Evolutionary conservation across 37 sponge, comb jelly and placozoan species (phyloP), one percentile per base, ranked within the genome.

Genomic region (Hormiphora californensis): DNA sequence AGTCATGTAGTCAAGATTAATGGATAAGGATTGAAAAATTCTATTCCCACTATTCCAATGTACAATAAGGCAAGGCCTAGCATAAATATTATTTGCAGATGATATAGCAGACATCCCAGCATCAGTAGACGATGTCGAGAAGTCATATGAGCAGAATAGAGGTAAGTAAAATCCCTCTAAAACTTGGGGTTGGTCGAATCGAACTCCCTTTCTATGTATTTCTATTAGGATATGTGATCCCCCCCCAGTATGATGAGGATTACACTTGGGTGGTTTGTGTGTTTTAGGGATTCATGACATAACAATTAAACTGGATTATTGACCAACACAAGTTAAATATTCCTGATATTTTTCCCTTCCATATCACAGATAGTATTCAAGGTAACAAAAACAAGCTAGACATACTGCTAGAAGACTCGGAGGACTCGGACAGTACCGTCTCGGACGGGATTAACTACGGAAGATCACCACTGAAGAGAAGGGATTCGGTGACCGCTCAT

Each of bases 31-130:
- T n/a, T n/a, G n/a, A 17, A 15, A 17, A 17, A 49, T 49, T 49
- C 53, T 49, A 17, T 17, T 9, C 15, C 53, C 9, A 17, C 9
- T 49, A 49, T 17, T 49, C 12, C 53, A 49, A 15, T 28, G n/a
- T 30, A 57, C 61, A 23, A 57, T 57, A 57, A 57, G 7, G 27
- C 5, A 19, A 30, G n/a, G 7, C 27, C 7, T 28, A 5, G n/a
- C 4, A 57, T 57, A 19, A 5, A 5, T 28, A 57, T 15, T 30
- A 5, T 57, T 15, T 57, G n/a, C 61, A 57, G 61, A 57, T 57
- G 27, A 57, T 12, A 57, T 57, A 57, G 61, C 61, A 57, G 61
- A 57, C 27, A 57, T 57, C 27, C 61, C 61, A 57, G 23, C n/a
- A 28, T 21, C 61, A 21, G 61, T 57, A 5, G 61, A 57, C 27